Percentiles rank a stretch among this genome's conserved stretches.
These are phyloP conservation scores for Bombus balteatus DNA, from an alignment of 1,140 invertebrate species.

Conservation along the genomic window DNA sequence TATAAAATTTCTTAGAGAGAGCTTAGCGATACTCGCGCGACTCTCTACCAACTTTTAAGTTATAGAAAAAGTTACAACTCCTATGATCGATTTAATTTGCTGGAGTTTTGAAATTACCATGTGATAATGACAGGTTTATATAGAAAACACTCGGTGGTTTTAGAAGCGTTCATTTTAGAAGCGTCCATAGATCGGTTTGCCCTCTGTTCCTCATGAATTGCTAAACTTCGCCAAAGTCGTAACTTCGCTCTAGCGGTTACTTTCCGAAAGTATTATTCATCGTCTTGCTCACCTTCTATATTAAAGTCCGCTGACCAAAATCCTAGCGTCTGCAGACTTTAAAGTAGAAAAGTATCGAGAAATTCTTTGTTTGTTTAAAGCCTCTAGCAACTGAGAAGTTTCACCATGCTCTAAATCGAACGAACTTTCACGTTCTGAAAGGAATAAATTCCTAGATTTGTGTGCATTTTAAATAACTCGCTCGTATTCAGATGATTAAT, in stretches of 20 bases:
- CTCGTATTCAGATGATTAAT: background rate
- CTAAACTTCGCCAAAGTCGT: background rate
- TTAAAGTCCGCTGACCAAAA: background rate
- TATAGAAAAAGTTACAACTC: too few relatives aligned
- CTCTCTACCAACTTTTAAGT: too few relatives aligned
- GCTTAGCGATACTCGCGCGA: too few relatives aligned
- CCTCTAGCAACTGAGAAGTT: background rate
- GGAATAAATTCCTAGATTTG: background rate
- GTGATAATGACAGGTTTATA: background rate
- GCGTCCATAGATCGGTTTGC: background rate
- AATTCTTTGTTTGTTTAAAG: background rate
- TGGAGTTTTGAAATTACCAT: background rate
- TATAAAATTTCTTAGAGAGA: too few relatives aligned
- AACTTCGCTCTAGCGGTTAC: background rate
- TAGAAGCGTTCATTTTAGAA: background rate
- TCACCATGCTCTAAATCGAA: background rate
- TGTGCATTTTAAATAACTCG: background rate
- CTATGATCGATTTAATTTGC: background rate
- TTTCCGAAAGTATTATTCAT: slow-evolving; percentile 9
- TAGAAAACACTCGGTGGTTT: background rate
- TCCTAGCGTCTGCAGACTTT: background rate
- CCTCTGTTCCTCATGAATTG: slow-evolving; percentile 16
- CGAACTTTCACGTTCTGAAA: background rate
- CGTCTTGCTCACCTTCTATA: background rate
- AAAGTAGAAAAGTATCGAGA: background rate